Conservation (phyloP, 30 jellyfish, hydroid and myxozoan species). For the Nemopilema nomurai region DNA sequence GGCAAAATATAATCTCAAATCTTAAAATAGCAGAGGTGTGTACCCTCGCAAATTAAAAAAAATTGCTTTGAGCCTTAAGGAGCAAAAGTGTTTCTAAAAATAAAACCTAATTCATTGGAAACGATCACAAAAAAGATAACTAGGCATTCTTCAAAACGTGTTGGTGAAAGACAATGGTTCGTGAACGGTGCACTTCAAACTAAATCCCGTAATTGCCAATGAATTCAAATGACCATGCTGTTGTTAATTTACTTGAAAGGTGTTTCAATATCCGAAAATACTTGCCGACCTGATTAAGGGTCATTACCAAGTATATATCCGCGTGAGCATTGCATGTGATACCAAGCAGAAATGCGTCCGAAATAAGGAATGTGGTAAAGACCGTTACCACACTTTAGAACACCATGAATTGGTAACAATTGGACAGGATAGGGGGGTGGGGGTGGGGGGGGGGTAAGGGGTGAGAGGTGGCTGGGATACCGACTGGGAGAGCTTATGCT, state of each 20-base stretch:
- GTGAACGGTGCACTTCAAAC: background rate
- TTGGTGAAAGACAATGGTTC: background rate
- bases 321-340: background rate
- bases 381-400: too few species aligned
- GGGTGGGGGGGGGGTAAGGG: too few species aligned
- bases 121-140: background rate
- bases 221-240: background rate
- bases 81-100: background rate
- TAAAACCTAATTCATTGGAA: background rate
- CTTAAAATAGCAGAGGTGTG: too few species aligned
- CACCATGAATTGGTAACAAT: too few species aligned
- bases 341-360: too few species aligned
- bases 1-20: too few species aligned
- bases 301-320: background rate
- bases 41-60: background rate
- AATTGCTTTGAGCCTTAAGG: too few species aligned
- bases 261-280: background rate
- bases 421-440: too few species aligned
- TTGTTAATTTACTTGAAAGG: background rate
- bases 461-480: too few species aligned
- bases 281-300: background rate
- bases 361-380: too few species aligned
- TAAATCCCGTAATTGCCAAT: background rate
- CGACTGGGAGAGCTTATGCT: too few species aligned
- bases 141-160: background rate